These are phyloP conservation scores for Phyllostomus hastatus DNA, from an alignment of 2,113 vertebrate species.

Conservation along the genomic window DNA sequence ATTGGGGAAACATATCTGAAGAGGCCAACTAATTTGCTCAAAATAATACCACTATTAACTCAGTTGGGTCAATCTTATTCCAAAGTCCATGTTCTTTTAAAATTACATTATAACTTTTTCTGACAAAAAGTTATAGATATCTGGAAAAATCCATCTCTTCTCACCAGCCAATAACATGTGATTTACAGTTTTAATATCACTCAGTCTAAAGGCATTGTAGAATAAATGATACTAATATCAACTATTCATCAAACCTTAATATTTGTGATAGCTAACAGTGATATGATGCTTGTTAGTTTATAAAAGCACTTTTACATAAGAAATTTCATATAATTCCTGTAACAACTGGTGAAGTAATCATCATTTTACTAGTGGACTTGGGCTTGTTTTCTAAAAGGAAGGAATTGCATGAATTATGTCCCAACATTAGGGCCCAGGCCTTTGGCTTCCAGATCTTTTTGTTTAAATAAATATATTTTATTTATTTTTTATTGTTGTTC, in stretches of 20 bases:
- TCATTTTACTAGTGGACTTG: background rate
- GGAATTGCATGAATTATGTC: background rate
- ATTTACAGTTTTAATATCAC: background rate
- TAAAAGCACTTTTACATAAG: background rate
- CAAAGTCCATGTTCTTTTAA: conserved; percentile 8
- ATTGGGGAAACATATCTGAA: background rate
- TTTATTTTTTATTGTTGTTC: too few species aligned
- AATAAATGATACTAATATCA: background rate
- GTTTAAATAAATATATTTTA: too few species aligned
- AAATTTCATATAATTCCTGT: background rate
- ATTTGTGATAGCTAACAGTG: background rate
- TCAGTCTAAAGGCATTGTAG: background rate
- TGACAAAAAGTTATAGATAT: background rate
- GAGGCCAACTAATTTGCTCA: background rate
- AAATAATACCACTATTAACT: background rate
- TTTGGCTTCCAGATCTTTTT: background rate
- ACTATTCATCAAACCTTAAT: background rate
- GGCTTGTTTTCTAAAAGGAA: background rate
- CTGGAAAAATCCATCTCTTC: background rate
- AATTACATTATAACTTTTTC: background rate
- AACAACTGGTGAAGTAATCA: background rate
- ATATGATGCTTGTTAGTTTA: background rate
- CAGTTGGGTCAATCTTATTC: background rate
- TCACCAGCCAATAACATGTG: background rate
- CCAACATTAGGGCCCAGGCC: background rate